Evolutionary conservation across 2,888 invertebrate species (phyloP).

Genomic region (Torymus aiolomorphi): DNA sequence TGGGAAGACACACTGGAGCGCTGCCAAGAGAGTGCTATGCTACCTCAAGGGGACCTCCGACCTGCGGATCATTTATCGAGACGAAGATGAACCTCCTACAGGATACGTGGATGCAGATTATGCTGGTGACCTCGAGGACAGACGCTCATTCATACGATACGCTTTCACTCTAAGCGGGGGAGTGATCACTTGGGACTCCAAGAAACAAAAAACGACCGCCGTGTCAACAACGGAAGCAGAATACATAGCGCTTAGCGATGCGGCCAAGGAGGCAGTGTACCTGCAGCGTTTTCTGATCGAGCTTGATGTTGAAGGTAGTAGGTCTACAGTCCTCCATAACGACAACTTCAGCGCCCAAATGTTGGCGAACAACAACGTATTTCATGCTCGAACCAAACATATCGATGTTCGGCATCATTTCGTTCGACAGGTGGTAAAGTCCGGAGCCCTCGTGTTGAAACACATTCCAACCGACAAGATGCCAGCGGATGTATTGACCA

Average conservation of each 20-base stretch:
- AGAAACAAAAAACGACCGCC: background rate
- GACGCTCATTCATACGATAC: background rate
- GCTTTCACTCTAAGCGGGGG: background rate
- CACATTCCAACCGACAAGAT: no score
- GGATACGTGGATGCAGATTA: conserved; percentile 66
- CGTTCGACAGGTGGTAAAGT: no score
- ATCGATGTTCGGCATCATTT: no score
- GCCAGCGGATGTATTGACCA: no score
- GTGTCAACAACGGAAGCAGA: conserved; percentile 9
- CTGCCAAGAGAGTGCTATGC: conserved; percentile 36
- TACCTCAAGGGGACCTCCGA: conserved; percentile 30
- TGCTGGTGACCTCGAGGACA: conserved; percentile 46
- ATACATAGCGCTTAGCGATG: background rate
- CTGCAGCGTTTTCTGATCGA: no score
- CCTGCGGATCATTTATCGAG: conserved; percentile 59
- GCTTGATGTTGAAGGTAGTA: no score
- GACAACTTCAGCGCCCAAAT: no score
- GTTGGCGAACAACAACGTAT: no score
- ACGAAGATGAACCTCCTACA: conserved; percentile 30
- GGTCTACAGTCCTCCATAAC: no score
- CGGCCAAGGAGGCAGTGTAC: background rate
- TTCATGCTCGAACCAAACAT: no score
- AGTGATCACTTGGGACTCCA: background rate
- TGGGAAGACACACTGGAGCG: conserved; percentile 26
- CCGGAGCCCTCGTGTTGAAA: no score